phyloP scores from a whole-genome alignment of 2,797 vertebrate genomes.

The Triplophysa bombifrons region DNA sequence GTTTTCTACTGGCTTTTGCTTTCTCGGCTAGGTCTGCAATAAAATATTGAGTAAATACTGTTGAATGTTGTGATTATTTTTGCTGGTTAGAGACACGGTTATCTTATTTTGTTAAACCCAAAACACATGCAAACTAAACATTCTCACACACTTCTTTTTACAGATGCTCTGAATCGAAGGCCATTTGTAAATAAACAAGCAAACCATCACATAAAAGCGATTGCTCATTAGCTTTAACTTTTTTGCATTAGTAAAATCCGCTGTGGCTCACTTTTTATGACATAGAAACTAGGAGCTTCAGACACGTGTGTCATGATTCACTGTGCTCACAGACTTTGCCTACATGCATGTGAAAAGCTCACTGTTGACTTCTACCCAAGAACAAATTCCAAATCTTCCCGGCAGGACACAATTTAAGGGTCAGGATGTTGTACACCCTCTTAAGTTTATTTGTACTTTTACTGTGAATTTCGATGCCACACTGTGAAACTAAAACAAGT shows the following conservation, averaged over 20 bases:
- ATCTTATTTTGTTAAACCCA: too few species aligned
- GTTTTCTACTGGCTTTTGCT: too few species aligned
- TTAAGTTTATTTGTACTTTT: neutral
- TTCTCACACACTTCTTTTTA: neutral
- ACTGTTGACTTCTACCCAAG: neutral
- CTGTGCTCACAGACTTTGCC: neutral
- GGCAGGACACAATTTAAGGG: neutral
- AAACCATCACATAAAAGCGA: neutral
- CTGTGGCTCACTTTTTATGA: neutral
- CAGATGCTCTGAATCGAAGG: neutral
- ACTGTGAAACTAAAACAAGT: constrained; percentile 11
- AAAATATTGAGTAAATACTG: too few species aligned
- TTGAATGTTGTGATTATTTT: too few species aligned
- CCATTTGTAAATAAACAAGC: neutral
- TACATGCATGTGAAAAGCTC: neutral
- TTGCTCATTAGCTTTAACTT: constrained; percentile 2
- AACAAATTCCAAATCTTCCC: neutral
- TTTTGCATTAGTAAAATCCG: constrained; percentile 5
- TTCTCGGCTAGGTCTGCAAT: too few species aligned
- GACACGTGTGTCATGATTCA: constrained; percentile 18
- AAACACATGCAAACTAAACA: too few species aligned
- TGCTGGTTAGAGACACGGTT: too few species aligned
- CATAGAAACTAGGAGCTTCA: neutral
- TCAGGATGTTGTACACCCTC: neutral
- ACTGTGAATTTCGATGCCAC: neutral